Conservation (phyloP, 2,113 vertebrate species). For the Leiothrix lutea region DNA sequence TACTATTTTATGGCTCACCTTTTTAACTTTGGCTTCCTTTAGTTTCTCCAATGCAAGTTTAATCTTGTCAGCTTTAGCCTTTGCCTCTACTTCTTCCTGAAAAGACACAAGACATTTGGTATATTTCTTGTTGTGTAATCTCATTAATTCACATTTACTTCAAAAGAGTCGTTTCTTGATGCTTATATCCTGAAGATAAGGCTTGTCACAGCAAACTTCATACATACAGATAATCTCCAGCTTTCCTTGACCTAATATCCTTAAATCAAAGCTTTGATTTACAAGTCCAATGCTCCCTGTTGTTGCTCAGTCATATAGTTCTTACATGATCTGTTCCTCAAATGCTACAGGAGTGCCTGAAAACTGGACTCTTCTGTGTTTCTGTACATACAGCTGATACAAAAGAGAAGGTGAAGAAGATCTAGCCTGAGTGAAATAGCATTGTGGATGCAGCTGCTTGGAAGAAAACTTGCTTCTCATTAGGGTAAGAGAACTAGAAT, state of each 20-base stretch:
- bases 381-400: background rate
- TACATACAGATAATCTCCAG: background rate
- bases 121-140: background rate
- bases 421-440: background rate
- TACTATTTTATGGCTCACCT: slow-evolving; percentile 74
- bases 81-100: slow-evolving; percentile 87
- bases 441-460: background rate
- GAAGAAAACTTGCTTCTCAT: background rate
- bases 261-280: background rate
- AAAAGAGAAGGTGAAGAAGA: background rate
- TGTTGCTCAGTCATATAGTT: background rate
- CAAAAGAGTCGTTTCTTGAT: background rate
- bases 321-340: background rate
- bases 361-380: background rate
- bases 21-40: slow-evolving; percentile 97
- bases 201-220: background rate
- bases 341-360: background rate
- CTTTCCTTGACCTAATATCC: background rate
- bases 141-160: background rate
- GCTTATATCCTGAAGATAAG: background rate
- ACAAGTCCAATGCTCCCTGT: background rate
- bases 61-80: slow-evolving; percentile 92
- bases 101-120: slow-evolving; percentile 24
- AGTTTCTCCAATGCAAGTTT: slow-evolving; percentile 93
- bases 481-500: background rate